Conservation (phyloP, 2,113 vertebrate species). For the Dunckerocampus dactyliophorus region DNA sequence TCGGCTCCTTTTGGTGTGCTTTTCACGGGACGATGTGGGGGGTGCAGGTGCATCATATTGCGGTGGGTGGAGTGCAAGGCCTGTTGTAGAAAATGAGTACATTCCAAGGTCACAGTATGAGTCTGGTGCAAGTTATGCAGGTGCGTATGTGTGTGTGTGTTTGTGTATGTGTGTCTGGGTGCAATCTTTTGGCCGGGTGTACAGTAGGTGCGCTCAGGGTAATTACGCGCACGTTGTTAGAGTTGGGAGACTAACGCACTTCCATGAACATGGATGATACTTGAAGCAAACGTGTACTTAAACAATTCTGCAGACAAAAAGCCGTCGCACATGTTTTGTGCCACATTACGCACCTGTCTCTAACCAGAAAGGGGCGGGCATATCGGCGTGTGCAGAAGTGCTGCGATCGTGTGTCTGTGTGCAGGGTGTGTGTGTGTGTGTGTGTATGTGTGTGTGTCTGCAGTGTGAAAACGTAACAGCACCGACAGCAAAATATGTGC, state of each 20-base stretch:
- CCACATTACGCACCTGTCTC: slow-evolving; percentile 1
- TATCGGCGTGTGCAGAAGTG: background rate
- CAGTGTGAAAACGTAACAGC: background rate
- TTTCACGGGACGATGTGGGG: background rate
- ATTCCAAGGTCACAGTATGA: slow-evolving; percentile 49
- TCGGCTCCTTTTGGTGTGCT: background rate
- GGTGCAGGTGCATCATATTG: background rate
- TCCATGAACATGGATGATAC: background rate
- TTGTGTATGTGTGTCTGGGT: background rate
- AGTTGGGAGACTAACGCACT: background rate
- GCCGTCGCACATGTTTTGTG: background rate
- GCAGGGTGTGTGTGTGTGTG: background rate
- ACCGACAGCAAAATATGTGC: background rate
- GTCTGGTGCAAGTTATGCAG: slow-evolving; percentile 28
- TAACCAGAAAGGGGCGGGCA: background rate
- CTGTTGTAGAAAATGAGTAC: slow-evolving; percentile 19
- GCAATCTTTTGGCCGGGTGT: background rate
- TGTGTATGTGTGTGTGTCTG: background rate
- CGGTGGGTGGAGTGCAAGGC: background rate
- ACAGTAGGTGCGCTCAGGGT: background rate
- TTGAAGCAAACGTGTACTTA: background rate
- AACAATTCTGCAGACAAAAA: background rate
- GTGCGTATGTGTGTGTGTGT: slow-evolving; percentile 1
- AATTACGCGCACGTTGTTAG: background rate
- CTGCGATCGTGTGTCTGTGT: slow-evolving; percentile 7